Conservation (phyloP, 1,140 invertebrate species). For the Artemia franciscana region DNA sequence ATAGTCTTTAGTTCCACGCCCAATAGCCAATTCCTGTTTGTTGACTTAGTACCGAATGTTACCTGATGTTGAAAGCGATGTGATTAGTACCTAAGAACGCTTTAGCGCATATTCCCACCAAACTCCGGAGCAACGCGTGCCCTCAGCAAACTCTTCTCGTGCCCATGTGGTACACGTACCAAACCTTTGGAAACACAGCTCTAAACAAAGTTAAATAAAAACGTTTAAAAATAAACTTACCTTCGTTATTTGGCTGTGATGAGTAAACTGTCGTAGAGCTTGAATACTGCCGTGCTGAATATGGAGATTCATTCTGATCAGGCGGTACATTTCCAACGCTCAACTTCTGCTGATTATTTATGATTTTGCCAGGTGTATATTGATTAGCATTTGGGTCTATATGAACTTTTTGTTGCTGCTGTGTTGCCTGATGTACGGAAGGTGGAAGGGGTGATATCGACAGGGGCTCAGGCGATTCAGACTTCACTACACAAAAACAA, state of each 20-base stretch:
- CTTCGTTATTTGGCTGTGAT: constrained; percentile 30
- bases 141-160: no score
- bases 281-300: constrained; percentile 36
- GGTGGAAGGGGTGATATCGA: neutral
- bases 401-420: neutral
- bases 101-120: no score
- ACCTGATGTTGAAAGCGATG: no score
- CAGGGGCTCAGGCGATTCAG: neutral
- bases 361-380: neutral
- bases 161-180: no score
- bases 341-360: neutral
- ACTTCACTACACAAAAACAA: neutral
- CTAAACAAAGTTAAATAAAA: no score
- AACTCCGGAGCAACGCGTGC: no score
- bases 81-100: no score
- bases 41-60: no score
- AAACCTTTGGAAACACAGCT: no score
- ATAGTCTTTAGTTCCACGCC: no score
- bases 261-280: constrained; percentile 59
- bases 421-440: neutral
- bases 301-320: constrained; percentile 29
- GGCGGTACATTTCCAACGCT: neutral
- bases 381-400: neutral
- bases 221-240: no score
- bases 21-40: no score